Percentiles rank a stretch among this genome's conserved stretches.
Evolutionary conservation across 1,140 invertebrate genomes (phyloP).

Genomic region (Hyphantria cunea): DNA sequence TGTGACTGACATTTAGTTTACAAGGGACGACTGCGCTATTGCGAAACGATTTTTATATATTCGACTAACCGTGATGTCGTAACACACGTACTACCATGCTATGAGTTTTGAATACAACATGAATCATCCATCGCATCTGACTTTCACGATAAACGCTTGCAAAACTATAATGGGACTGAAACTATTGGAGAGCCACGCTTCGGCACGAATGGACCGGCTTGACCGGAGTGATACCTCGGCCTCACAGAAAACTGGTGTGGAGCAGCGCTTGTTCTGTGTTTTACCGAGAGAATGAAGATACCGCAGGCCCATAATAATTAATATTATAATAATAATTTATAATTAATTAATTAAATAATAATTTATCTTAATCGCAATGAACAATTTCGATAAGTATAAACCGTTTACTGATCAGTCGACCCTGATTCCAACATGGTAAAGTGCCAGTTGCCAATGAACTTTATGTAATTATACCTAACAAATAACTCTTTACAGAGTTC

Average conservation of each 20-base stretch:
- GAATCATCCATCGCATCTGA: slow-evolving; percentile 30
- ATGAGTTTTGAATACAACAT: slow-evolving; percentile 28
- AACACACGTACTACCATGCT: slow-evolving; percentile 40
- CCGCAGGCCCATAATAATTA: too few relatives aligned
- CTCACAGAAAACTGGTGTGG: too few relatives aligned
- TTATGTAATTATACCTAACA: slow-evolving; percentile 22
- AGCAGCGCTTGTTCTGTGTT: too few relatives aligned
- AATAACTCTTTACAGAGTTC: slow-evolving; percentile 5
- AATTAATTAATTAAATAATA: too few relatives aligned
- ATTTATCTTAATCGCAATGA: too few relatives aligned
- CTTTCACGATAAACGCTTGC: slow-evolving; percentile 9
- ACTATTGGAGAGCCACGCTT: too few relatives aligned
- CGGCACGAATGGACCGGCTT: too few relatives aligned
- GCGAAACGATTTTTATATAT: slow-evolving; percentile 44
- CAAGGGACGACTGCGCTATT: slow-evolving; percentile 42
- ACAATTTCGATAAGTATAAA: too few relatives aligned
- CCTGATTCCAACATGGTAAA: background rate
- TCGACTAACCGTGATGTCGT: slow-evolving; percentile 41
- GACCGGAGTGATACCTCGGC: too few relatives aligned
- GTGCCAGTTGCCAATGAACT: slow-evolving; percentile 24
- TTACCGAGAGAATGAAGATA: too few relatives aligned
- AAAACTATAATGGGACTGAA: slow-evolving; percentile 1
- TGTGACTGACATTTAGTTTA: slow-evolving; percentile 53
- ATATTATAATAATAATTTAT: too few relatives aligned
- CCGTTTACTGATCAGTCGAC: background rate